These are phyloP conservation scores for Neopelma chrysocephalum DNA, from an alignment of 2,797 vertebrate genomes.

Conservation along the genomic window DNA sequence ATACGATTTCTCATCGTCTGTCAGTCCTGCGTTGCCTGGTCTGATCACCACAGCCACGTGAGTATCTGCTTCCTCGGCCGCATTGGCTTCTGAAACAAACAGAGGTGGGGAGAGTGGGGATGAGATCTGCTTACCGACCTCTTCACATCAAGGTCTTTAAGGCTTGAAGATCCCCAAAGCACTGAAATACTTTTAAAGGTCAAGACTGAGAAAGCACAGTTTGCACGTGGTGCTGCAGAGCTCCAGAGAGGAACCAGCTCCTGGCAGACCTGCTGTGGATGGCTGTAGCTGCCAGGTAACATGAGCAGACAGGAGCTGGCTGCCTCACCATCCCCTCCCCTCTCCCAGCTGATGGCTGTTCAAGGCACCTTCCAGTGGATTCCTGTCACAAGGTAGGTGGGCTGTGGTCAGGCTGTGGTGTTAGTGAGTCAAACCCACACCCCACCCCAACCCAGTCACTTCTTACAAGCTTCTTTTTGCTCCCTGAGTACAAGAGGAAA, in stretches of 20 bases:
- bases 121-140: background rate
- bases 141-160: background rate
- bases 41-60: slow-evolving; percentile 89
- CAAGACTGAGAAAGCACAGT: accelerated
- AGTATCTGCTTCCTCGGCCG: slow-evolving; percentile 87
- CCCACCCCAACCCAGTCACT: background rate
- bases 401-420: background rate
- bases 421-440: background rate
- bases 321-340: background rate
- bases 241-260: background rate
- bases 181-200: background rate
- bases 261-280: background rate
- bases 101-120: background rate
- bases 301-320: background rate
- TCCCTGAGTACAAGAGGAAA: background rate
- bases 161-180: background rate
- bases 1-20: slow-evolving; percentile 87
- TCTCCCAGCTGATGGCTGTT: background rate
- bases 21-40: slow-evolving; percentile 91
- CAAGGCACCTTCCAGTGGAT: background rate
- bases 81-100: slow-evolving; percentile 88
- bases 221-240: accelerated
- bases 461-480: background rate
- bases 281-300: background rate
- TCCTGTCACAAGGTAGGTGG: background rate